Percentiles rank a stretch among this genome's conserved stretches.
Evolutionary conservation across 1,140 invertebrate species (phyloP).

Genomic region (Drosophila ficusphila): DNA sequence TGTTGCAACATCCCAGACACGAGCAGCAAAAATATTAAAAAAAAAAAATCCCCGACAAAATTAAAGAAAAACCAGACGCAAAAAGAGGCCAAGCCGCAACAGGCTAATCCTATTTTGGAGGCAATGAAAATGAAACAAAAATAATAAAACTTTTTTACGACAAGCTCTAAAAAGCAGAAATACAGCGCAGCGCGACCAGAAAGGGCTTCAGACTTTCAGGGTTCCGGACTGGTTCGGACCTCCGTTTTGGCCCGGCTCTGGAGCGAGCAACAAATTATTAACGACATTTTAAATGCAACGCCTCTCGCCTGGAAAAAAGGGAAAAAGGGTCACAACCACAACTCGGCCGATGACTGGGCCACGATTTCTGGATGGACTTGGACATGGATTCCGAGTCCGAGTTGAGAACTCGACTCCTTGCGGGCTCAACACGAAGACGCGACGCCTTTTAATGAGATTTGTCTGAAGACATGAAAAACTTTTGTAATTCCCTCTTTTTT

Average conservation of each 20-base stretch:
- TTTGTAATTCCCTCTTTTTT: constrained; percentile 68
- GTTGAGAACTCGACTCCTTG: constrained; percentile 32
- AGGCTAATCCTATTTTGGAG: constrained; percentile 71
- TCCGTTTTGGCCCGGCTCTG: constrained; percentile 11
- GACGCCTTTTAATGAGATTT: constrained; percentile 82
- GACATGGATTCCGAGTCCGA: constrained; percentile 5
- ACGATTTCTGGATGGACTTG: constrained; percentile 49
- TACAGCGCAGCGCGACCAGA: neutral
- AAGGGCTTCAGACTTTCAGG: constrained; percentile 45
- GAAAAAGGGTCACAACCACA: constrained; percentile 53
- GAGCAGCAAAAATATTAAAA: constrained; percentile 1
- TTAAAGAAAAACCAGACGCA: constrained; percentile 20
- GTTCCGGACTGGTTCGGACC: constrained; percentile 6
- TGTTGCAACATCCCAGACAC: constrained; percentile 35
- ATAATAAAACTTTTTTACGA: constrained; percentile 78
- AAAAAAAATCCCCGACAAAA: neutral
- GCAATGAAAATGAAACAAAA: constrained; percentile 74
- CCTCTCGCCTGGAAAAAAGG: constrained; percentile 40
- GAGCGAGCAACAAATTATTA: constrained; percentile 78
- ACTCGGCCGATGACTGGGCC: constrained; percentile 35
- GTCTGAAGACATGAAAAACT: constrained; percentile 79
- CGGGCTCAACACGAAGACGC: constrained; percentile 53
- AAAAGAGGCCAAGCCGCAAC: constrained; percentile 47
- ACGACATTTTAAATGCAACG: constrained; percentile 82
- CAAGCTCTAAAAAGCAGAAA: constrained; percentile 54